Base-by-base conservation (phyloP, 1,140 invertebrate genomes). In the Adoxophyes honmai region DNA sequence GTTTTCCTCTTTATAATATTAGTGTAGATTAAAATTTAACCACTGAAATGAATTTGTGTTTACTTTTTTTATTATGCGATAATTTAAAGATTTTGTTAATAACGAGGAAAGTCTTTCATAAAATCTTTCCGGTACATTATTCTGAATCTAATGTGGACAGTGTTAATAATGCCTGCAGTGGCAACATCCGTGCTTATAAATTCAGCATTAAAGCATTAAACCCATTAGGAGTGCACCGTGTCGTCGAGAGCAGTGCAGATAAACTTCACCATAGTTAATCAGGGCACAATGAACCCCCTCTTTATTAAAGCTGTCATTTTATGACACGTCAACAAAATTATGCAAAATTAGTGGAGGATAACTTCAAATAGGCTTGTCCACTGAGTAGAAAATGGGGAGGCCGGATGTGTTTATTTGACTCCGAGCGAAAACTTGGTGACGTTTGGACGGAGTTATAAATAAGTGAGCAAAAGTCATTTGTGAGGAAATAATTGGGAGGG, bases 311-410 rank as follows among this genome's bases (percentile, higher is more conserved):
- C 18, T 48, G 21, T 48, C 16, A 48, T 18, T 9, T 10, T 11
- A 36, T 36, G 34, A 36, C 34, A 36, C 34, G 39, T 48, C 42
- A 48, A 18, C 18, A 28, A 48, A 48, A 48, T 48, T 48, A 48
- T 48, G 42, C 42, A 18, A 33, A 48, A 28, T 48, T 48, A 21
- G 42, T 48, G 28, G 18, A 21, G 10, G 10, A 28, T 21, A 48
- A 28, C 10, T 48, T 48, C 7, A 48, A 48, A 48, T 21, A 28
- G 9, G 18, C 42, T 48, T 28, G 16, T 16, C 4, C 39, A 44
- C 21, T 48, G 42, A 21, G 10, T 48, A 21, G 18, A 13, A 28
- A 48, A 48, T 48, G 18, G 11, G 18, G 16, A 48, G n/a, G 7
- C 5, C 21, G 21, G 42, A 48, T 48, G 15, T 48, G 42, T 48